Percentiles rank a stretch among this genome's conserved stretches.
Conservation (phyloP, 2,113 vertebrate species). For the Lepus americanus region DNA sequence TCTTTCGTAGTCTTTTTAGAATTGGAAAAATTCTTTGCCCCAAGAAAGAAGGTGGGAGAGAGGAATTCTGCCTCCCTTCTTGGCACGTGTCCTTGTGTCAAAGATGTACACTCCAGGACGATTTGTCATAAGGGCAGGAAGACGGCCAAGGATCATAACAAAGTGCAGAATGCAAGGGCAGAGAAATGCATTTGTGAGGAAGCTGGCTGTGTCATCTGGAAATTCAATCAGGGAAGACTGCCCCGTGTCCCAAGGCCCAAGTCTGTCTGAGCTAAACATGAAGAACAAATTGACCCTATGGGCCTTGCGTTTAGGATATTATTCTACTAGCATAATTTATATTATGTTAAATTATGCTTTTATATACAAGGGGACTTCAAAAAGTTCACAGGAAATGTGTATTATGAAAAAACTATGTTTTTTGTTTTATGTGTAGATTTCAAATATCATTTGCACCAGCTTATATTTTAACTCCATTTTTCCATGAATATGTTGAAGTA, state of each 20-base stretch:
- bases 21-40: neutral
- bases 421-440: too few species aligned
- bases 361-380: neutral
- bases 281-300: neutral
- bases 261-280: neutral
- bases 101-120: conserved; percentile 6
- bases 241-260: neutral
- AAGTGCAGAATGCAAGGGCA: conserved; percentile 17
- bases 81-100: neutral
- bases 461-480: too few species aligned
- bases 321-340: neutral
- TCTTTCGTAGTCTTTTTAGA: neutral
- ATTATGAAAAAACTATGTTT: too few species aligned
- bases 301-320: neutral
- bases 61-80: conserved; percentile 8
- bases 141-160: conserved; percentile 40
- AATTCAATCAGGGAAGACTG: neutral
- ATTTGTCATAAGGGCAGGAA: conserved; percentile 47
- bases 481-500: too few species aligned
- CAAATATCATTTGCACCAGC: too few species aligned
- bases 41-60: neutral
- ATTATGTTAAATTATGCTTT: neutral
- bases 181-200: conserved; percentile 14
- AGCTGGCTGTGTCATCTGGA: conserved; percentile 11
- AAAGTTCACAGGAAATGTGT: too few species aligned